Percentiles rank a stretch among this genome's conserved stretches.
These are phyloP conservation scores for Nylanderia fulva DNA, from an alignment of 1,140 invertebrate genomes.

Conservation along the genomic window DNA sequence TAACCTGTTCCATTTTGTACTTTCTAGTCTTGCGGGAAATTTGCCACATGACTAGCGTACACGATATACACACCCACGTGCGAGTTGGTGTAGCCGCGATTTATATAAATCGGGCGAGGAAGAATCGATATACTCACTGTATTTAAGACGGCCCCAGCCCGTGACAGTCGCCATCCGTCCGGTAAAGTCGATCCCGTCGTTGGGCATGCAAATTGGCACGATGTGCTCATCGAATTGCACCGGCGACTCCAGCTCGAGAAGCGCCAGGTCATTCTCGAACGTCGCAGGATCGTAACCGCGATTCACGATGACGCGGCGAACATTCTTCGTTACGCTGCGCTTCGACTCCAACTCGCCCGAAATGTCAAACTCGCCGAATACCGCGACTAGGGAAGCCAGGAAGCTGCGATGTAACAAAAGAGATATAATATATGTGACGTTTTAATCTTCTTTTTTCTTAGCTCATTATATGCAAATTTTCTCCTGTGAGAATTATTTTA, in stretches of 20 bases:
- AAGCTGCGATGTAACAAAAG: slow-evolving; percentile 87
- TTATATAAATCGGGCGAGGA: neutral
- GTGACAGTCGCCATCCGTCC: slow-evolving; percentile 94
- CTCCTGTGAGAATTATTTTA: too few relatives aligned
- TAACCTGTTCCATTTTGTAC: slow-evolving; percentile 52
- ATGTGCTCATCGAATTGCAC: slow-evolving; percentile 95
- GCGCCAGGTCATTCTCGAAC: slow-evolving; percentile 96
- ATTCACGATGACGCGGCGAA: slow-evolving; percentile 95
- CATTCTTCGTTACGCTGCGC: slow-evolving; percentile 92
- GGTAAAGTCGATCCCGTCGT: slow-evolving; percentile 92
- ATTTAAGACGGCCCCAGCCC: slow-evolving; percentile 90
- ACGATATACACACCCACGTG: neutral
- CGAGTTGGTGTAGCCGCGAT: too few relatives aligned
- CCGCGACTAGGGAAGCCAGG: slow-evolving; percentile 94
- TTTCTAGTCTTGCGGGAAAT: slow-evolving; percentile 39
- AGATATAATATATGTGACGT: slow-evolving; percentile 7
- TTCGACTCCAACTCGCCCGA: slow-evolving; percentile 93
- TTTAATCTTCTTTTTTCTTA: neutral
- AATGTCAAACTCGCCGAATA: slow-evolving; percentile 96
- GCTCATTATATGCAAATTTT: neutral
- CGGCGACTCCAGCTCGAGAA: slow-evolving; percentile 93
- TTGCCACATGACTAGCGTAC: neutral
- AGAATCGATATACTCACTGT: slow-evolving; percentile 84
- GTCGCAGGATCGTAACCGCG: slow-evolving; percentile 95
- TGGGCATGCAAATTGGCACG: slow-evolving; percentile 96